Conservation (phyloP, 1,140 invertebrate genomes). For the Galendromus occidentalis region DNA sequence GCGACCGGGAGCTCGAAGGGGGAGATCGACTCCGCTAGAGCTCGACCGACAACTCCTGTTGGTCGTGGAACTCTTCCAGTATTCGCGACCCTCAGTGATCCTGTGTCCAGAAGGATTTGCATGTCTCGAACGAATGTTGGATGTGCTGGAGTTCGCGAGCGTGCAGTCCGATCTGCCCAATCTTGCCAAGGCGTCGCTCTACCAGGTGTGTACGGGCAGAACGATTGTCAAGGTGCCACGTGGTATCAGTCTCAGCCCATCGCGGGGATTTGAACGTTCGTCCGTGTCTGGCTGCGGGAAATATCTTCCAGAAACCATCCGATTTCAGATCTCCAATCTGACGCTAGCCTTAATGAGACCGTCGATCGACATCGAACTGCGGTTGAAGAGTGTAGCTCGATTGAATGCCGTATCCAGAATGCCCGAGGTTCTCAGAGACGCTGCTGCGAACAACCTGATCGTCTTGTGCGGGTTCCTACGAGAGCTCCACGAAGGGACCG, state of each 20-base stretch:
- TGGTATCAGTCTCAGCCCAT: too few species aligned
- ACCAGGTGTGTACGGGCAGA: background rate
- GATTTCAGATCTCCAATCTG: background rate
- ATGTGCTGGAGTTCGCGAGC: background rate
- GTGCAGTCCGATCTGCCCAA: background rate
- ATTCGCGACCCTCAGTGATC: background rate
- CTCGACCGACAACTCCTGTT: background rate
- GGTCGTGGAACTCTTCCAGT: background rate
- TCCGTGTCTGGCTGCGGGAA: too few species aligned
- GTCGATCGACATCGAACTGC: background rate
- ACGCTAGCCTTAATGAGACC: background rate
- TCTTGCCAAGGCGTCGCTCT: background rate
- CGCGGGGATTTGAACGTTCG: too few species aligned
- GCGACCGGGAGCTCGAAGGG: background rate
- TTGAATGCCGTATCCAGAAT: background rate
- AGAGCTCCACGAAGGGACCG: background rate
- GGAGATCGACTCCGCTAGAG: background rate
- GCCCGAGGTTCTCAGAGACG: background rate
- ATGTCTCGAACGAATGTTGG: background rate
- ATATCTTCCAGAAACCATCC: too few species aligned
- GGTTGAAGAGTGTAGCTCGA: background rate
- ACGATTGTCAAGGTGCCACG: too few species aligned
- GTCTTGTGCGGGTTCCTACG: background rate
- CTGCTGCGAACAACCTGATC: background rate
- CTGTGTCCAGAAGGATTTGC: background rate